Evolutionary conservation across 1,140 invertebrate genomes (phyloP).

Genomic region (Temnothorax curvispinosus): DNA sequence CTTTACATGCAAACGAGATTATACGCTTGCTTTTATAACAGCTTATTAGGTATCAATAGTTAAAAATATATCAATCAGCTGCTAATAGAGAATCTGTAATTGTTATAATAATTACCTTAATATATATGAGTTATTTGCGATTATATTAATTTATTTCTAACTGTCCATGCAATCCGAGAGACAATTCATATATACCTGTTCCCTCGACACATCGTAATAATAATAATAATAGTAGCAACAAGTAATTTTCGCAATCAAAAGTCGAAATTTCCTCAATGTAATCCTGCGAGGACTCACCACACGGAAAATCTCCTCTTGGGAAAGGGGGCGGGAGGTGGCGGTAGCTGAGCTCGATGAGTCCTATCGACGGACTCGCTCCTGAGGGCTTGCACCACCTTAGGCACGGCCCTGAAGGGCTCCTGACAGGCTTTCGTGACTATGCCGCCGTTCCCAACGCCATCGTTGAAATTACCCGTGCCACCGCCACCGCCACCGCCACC

Average conservation of each 20-base stretch:
- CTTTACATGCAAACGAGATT: background rate
- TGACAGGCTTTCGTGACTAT: slow-evolving; percentile 72
- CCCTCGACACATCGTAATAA: background rate
- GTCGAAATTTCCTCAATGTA: background rate
- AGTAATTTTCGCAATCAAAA: background rate
- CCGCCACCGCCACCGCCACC: slow-evolving; percentile 59
- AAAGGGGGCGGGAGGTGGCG: slow-evolving; percentile 82
- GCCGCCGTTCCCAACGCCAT: slow-evolving; percentile 71
- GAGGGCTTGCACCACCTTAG: slow-evolving; percentile 82
- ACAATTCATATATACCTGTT: background rate
- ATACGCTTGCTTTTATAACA: background rate
- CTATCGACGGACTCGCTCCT: slow-evolving; percentile 84
- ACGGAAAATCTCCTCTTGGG: slow-evolving; percentile 86
- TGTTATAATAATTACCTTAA: background rate
- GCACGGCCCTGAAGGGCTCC: slow-evolving; percentile 81
- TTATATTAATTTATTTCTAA: background rate
- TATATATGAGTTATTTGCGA: background rate
- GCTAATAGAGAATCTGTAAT: background rate
- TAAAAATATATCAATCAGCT: background rate
- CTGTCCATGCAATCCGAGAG: background rate
- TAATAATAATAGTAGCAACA: background rate
- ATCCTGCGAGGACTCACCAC: slow-evolving; percentile 82
- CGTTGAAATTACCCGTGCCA: slow-evolving; percentile 71
- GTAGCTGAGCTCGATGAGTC: slow-evolving; percentile 80
- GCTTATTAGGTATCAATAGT: background rate